These are phyloP conservation scores for Euthynnus affinis DNA, from an alignment of 2,797 vertebrate genomes.

Conservation along the genomic window DNA sequence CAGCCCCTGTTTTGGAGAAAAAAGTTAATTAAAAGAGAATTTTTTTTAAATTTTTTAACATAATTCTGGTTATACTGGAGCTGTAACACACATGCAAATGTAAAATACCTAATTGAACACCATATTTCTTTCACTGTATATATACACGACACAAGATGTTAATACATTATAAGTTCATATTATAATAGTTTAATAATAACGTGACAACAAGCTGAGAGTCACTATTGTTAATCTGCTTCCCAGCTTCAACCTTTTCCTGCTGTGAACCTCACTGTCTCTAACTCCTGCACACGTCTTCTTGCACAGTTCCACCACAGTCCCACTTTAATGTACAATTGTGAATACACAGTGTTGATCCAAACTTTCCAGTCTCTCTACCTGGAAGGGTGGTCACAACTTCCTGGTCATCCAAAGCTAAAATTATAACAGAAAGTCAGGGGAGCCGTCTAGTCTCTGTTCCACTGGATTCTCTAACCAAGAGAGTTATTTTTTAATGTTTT, in stretches of 20 bases:
- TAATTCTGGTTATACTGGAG: too few species aligned
- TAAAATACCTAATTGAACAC: neutral
- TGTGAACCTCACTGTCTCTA: too few species aligned
- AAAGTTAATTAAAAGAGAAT: neutral
- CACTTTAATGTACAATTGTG: neutral
- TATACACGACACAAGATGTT: too few species aligned
- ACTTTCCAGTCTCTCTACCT: neutral
- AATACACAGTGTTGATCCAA: neutral
- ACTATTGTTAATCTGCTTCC: neutral
- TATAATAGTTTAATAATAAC: too few species aligned
- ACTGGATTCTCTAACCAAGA: too few species aligned
- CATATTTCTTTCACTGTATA: neutral
- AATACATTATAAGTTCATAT: too few species aligned
- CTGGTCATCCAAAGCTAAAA: neutral
- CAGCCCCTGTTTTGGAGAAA: neutral
- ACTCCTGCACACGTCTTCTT: neutral
- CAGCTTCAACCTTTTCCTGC: neutral
- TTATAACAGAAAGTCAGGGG: neutral
- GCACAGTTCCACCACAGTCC: neutral
- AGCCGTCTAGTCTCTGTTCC: too few species aligned
- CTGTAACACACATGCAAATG: too few species aligned
- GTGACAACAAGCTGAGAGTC: too few species aligned
- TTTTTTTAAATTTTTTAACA: neutral
- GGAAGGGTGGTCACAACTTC: too few species aligned
- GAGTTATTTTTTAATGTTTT: too few species aligned